A percentile compares a stretch with the other conserved stretches of the same genome.
These are phyloP conservation scores for Columbina picui DNA, from an alignment of 2,113 vertebrate genomes.

Conservation along the genomic window DNA sequence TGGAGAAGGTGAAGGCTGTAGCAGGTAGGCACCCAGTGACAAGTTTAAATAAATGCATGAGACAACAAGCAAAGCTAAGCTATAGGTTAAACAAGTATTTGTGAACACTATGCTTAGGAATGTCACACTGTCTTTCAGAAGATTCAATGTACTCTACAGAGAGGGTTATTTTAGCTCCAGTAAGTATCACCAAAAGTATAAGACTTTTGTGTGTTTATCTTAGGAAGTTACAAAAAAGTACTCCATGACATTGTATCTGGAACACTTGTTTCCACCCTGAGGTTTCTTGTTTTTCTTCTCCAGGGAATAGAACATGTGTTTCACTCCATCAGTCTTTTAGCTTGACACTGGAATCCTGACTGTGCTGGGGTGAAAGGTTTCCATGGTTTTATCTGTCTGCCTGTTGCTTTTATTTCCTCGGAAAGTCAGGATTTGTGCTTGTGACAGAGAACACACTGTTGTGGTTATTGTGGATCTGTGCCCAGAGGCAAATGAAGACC, in stretches of 20 bases:
- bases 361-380: background rate
- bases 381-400: background rate
- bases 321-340: background rate
- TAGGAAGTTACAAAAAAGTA: background rate
- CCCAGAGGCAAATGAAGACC: conserved; percentile 14
- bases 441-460: background rate
- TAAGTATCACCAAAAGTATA: background rate
- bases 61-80: background rate
- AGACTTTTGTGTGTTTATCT: background rate
- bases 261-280: background rate
- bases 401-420: conserved; percentile 12
- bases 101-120: background rate
- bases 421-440: conserved; percentile 17
- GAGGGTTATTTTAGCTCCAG: background rate
- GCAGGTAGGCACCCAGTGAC: background rate
- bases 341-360: background rate
- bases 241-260: background rate
- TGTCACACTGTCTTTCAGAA: background rate
- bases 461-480: background rate
- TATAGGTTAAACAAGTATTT: background rate
- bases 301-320: background rate
- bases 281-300: background rate
- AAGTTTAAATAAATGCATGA: background rate
- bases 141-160: background rate
- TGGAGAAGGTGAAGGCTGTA: background rate